Conservation (phyloP, 1,140 invertebrate genomes). For the Drosophila hydei region DNA sequence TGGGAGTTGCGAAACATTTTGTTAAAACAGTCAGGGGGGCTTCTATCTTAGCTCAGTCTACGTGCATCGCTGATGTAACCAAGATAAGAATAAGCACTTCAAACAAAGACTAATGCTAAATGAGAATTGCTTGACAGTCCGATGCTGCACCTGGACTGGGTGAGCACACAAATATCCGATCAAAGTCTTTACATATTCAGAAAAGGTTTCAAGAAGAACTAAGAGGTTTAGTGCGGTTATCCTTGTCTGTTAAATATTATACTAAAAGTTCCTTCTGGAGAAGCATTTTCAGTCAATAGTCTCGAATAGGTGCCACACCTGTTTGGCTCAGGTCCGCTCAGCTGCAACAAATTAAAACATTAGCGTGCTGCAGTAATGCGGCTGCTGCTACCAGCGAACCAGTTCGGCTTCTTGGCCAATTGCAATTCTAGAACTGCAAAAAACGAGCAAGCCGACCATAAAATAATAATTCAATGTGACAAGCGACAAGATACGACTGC, state of each 20-base stretch:
- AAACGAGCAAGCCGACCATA: conserved; percentile 55
- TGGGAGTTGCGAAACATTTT: conserved; percentile 31
- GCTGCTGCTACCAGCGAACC: conserved; percentile 49
- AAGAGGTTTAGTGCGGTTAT: too few species aligned
- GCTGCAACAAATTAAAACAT: conserved; percentile 65
- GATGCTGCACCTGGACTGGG: not conserved
- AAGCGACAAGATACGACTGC: conserved; percentile 70
- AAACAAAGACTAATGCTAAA: conserved; percentile 21
- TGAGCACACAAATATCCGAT: not conserved
- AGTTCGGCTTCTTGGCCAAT: conserved; percentile 57
- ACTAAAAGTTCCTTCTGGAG: not conserved
- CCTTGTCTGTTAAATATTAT: too few species aligned
- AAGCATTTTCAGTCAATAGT: not conserved
- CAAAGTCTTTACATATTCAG: not conserved
- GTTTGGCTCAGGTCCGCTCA: conserved; percentile 15
- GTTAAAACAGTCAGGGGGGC: not conserved
- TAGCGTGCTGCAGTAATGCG: conserved; percentile 43
- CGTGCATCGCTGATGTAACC: conserved; percentile 20
- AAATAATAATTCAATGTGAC: conserved; percentile 82
- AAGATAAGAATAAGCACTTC: conserved; percentile 4
- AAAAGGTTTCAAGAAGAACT: not conserved
- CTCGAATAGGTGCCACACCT: conserved; percentile 1
- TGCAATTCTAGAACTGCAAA: conserved; percentile 33
- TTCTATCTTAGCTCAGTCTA: not conserved
- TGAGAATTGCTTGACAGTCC: conserved; percentile 3